phyloP scores from a whole-genome alignment of 2,113 vertebrate genomes.

The Puma concolor region DNA sequence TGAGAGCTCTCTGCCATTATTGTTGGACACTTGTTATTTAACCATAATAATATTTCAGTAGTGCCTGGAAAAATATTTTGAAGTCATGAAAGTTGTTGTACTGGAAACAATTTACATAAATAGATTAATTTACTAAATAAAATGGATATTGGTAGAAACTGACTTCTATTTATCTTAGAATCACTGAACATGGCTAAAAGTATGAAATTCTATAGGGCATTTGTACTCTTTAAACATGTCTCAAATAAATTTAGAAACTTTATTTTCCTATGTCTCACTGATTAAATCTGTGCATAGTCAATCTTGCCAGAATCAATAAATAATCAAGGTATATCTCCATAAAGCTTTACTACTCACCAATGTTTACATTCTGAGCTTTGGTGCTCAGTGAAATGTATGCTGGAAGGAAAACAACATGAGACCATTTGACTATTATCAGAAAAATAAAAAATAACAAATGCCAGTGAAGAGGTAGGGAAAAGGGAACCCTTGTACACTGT shows the following conservation, averaged over 20 bases:
- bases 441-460: not conserved
- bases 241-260: not conserved
- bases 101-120: not conserved
- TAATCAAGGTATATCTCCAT: not conserved
- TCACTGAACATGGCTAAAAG: not conserved
- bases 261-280: not conserved
- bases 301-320: not conserved
- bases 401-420: not conserved
- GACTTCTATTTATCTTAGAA: not conserved
- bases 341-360: not conserved
- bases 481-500: not conserved
- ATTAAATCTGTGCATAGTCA: not conserved
- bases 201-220: not conserved
- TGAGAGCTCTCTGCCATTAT: accelerated
- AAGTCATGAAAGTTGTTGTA: not conserved
- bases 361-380: not conserved
- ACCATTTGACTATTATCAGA: not conserved
- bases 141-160: not conserved
- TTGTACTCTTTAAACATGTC: not conserved
- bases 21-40: not conserved
- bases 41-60: not conserved
- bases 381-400: not conserved
- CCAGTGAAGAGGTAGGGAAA: not conserved
- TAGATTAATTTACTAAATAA: not conserved
- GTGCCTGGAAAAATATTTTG: not conserved